These are phyloP conservation scores for Bolinopsis microptera DNA, from an alignment of 37 sponge, comb jelly and placozoan species.

Conservation along the genomic window DNA sequence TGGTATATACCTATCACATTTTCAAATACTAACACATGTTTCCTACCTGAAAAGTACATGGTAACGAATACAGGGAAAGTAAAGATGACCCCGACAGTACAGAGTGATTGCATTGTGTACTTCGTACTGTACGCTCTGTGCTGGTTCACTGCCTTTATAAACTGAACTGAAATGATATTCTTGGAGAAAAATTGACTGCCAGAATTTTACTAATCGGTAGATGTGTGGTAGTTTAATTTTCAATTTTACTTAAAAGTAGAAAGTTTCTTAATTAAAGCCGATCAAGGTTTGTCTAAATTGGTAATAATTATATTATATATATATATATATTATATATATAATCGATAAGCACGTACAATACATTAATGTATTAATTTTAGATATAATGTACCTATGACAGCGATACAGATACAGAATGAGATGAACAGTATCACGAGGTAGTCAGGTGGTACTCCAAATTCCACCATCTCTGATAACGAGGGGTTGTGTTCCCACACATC, in stretches of 20 bases:
- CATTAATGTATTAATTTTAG: too few relatives aligned
- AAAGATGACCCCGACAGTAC: neutral
- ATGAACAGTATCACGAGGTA: neutral
- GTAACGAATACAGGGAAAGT: neutral
- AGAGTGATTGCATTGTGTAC: neutral
- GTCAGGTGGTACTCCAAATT: neutral
- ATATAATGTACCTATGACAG: neutral
- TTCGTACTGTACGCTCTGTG: neutral
- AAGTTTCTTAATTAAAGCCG: too few relatives aligned
- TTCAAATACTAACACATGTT: neutral
- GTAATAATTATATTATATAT: too few relatives aligned
- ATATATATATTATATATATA: too few relatives aligned
- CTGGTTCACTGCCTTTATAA: neutral
- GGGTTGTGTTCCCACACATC: neutral
- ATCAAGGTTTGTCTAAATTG: too few relatives aligned
- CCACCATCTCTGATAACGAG: neutral
- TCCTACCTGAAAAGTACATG: conserved; percentile 42
- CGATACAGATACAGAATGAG: neutral
- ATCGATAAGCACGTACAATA: too few relatives aligned
- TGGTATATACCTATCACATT: too few relatives aligned
- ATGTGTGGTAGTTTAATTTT: too few relatives aligned
- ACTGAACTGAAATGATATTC: neutral
- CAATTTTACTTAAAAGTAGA: too few relatives aligned
- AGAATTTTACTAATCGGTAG: too few relatives aligned
- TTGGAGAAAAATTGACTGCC: too few relatives aligned